phyloP scores from a whole-genome alignment of 2,888 invertebrate species.

The Anagyrus pseudococci region DNA sequence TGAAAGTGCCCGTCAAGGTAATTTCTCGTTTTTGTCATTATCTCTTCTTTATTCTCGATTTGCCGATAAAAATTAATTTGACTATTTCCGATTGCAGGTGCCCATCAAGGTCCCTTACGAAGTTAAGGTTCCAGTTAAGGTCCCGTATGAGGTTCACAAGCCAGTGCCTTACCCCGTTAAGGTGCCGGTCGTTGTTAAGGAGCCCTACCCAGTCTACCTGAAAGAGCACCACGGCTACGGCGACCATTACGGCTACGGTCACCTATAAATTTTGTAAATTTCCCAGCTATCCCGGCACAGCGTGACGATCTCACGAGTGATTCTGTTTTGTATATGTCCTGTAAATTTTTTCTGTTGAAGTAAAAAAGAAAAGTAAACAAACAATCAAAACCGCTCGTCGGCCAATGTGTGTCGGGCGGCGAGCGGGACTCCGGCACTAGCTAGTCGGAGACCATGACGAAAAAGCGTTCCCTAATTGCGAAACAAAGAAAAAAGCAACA shows the following conservation, averaged over 20 bases:
- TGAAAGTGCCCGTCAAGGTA: constrained; percentile 51
- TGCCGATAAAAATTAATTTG: neutral
- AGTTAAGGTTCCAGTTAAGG: constrained; percentile 54
- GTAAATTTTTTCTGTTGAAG: constrained; percentile 7
- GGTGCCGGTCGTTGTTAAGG: constrained; percentile 51
- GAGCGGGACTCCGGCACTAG: too few relatives aligned
- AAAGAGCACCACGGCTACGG: constrained; percentile 42
- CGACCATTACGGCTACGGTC: constrained; percentile 20
- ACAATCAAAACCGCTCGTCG: too few relatives aligned
- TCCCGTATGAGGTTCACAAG: constrained; percentile 48
- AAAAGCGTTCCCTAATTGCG: too few relatives aligned
- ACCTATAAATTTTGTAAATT: constrained; percentile 3
- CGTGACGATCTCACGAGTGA: constrained; percentile 35
- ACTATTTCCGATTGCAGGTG: constrained; percentile 31
- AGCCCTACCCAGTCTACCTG: constrained; percentile 48
- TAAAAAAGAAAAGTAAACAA: neutral
- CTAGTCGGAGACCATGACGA: too few relatives aligned
- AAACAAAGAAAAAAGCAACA: too few relatives aligned
- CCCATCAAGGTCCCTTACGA: constrained; percentile 53
- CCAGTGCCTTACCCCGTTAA: constrained; percentile 53
- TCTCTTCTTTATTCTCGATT: neutral
- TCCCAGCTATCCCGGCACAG: neutral
- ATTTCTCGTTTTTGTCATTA: neutral
- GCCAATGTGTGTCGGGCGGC: too few relatives aligned
- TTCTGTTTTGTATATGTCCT: constrained; percentile 3